phyloP scores from a whole-genome alignment of 2,888 invertebrate species.

The Apotomis capreana region DNA sequence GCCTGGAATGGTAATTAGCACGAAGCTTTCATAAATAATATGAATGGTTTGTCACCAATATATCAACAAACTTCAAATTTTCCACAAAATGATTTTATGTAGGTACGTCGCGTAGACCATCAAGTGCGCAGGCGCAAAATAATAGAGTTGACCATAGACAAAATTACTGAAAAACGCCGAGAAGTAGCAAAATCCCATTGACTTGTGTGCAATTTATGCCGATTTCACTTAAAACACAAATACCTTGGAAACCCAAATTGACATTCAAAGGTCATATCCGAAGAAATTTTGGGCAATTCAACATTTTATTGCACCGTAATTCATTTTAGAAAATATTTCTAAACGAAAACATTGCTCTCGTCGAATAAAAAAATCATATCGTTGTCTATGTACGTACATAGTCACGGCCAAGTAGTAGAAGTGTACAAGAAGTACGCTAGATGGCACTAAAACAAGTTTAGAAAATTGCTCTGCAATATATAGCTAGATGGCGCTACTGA shows the following conservation, averaged over 20 bases:
- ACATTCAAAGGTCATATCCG: neutral
- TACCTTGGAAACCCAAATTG: too few species aligned
- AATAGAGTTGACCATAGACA: slow-evolving; percentile 79
- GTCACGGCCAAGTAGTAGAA: neutral
- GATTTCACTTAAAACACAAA: neutral
- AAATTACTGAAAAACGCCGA: slow-evolving; percentile 24
- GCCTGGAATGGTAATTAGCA: slow-evolving; percentile 79
- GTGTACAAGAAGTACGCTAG: neutral
- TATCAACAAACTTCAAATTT: slow-evolving; percentile 83
- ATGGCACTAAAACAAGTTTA: slow-evolving; percentile 12
- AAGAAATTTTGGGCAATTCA: neutral
- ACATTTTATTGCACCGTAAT: neutral
- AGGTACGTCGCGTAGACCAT: slow-evolving; percentile 81
- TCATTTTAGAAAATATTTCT: neutral
- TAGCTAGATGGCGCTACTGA: neutral
- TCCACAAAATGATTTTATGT: slow-evolving; percentile 78
- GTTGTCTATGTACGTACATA: slow-evolving; percentile 17
- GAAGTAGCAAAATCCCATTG: slow-evolving; percentile 3
- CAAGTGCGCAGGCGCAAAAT: slow-evolving; percentile 84
- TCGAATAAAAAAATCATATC: neutral
- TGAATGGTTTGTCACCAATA: slow-evolving; percentile 79
- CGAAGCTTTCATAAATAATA: slow-evolving; percentile 81
- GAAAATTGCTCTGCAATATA: neutral
- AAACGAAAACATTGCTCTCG: slow-evolving; percentile 1
- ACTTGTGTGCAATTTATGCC: neutral